A percentile compares a stretch with the other conserved stretches of the same genome.
Evolutionary conservation across 2,797 vertebrate species (phyloP).

Genomic region (Chloroceryle inda): DNA sequence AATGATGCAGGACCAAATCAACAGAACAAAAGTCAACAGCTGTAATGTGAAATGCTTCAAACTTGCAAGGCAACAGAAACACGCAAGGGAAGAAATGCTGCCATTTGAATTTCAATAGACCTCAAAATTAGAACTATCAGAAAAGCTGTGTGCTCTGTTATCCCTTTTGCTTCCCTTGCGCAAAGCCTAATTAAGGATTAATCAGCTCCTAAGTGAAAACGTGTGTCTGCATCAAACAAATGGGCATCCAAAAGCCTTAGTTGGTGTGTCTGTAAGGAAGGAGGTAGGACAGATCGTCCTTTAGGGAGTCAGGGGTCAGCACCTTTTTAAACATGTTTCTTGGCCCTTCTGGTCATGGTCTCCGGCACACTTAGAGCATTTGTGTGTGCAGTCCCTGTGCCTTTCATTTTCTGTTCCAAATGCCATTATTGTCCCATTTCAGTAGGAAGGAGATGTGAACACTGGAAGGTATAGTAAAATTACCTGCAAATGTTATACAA

Average conservation of each 20-base stretch:
- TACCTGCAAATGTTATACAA: background rate
- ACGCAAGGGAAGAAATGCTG: background rate
- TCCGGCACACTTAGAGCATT: accelerated
- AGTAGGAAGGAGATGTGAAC: background rate
- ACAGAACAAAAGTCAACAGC: constrained; percentile 83
- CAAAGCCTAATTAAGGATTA: background rate
- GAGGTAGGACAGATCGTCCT: background rate
- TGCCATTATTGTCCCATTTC: background rate
- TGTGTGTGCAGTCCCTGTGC: background rate
- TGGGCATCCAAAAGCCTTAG: background rate
- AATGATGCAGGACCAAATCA: constrained; percentile 86
- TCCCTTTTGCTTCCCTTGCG: background rate
- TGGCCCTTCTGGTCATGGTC: background rate
- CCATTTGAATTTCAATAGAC: background rate
- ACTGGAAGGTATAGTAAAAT: background rate
- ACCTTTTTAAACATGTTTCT: background rate
- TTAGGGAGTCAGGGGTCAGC: background rate
- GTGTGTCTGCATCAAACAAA: background rate
- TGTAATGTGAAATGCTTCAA: constrained; percentile 85
- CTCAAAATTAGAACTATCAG: background rate
- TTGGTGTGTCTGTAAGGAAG: background rate
- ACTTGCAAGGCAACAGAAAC: constrained; percentile 60
- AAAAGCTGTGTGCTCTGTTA: background rate
- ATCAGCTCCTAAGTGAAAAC: background rate
- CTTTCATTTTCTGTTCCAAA: background rate